Evolutionary conservation across 1,140 invertebrate species (phyloP).

Genomic region (Sycophila sp.): DNA sequence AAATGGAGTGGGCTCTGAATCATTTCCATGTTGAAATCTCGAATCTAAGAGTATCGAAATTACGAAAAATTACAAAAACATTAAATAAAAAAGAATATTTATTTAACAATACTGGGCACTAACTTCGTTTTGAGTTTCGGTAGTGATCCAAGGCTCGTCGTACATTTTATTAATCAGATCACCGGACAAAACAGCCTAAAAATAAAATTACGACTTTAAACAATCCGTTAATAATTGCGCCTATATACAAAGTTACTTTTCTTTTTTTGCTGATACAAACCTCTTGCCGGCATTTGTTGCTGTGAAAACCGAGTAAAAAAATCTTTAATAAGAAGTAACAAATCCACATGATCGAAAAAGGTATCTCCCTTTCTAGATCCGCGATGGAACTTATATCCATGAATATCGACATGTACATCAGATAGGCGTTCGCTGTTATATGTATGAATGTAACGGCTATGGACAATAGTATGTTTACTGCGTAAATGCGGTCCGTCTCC

Average conservation of each 20-base stretch:
- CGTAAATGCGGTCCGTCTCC: neutral
- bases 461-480: neutral
- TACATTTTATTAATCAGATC: slow-evolving; percentile 49
- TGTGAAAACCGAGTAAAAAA: neutral
- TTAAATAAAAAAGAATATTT: neutral
- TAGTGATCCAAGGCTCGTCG: slow-evolving; percentile 41
- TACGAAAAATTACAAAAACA: neutral
- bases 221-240: neutral
- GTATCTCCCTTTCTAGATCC: neutral
- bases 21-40: slow-evolving; percentile 35
- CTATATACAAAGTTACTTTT: no score
- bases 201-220: neutral
- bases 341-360: neutral
- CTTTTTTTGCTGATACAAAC: no score
- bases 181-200: slow-evolving; percentile 43
- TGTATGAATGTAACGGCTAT: neutral
- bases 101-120: neutral
- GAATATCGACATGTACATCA: neutral
- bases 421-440: neutral
- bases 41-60: slow-evolving; percentile 29
- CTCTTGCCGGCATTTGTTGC: neutral
- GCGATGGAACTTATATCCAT: neutral
- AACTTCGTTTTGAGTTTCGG: slow-evolving; percentile 44
- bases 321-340: neutral
- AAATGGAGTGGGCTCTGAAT: slow-evolving; percentile 38